Conservation (phyloP, 2,113 vertebrate species). For the Gadus macrocephalus region DNA sequence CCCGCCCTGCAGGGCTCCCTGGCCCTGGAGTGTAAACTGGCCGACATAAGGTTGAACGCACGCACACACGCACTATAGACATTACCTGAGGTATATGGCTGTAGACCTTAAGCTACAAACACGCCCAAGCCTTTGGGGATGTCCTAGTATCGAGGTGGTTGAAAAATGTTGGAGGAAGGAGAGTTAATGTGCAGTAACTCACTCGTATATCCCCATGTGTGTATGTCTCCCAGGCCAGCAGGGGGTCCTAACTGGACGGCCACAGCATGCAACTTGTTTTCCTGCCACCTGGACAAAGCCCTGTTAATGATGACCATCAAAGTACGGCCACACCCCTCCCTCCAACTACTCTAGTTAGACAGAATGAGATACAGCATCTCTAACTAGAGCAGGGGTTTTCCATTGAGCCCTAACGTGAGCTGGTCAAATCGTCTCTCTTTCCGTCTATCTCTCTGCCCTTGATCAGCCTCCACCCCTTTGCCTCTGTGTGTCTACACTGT, state of each 20-base stretch:
- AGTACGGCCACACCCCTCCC: constrained; percentile 55
- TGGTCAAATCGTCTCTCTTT: no score
- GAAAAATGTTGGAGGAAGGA: neutral
- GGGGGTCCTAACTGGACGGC: constrained; percentile 88
- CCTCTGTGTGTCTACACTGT: no score
- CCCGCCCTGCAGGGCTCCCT: constrained; percentile 68
- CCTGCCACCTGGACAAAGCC: constrained; percentile 74
- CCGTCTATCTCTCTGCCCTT: no score
- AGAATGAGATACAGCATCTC: no score
- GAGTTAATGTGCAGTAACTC: neutral
- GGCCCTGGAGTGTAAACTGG: constrained; percentile 81
- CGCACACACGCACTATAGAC: neutral
- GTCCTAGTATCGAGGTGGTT: neutral
- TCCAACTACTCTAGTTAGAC: no score
- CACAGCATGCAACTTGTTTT: constrained; percentile 84
- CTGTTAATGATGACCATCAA: constrained; percentile 75
- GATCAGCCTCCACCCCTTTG: no score
- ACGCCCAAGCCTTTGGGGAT: no score
- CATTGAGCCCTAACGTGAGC: no score
- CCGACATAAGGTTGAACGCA: constrained; percentile 79
- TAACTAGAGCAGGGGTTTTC: no score
- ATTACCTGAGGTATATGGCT: no score
- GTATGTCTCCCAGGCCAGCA: constrained; percentile 73
- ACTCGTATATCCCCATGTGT: neutral
- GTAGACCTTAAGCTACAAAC: no score